A percentile compares a stretch with the other conserved stretches of the same genome.
Evolutionary conservation across 2,888 invertebrate species (phyloP).

Genomic region (Ichneumoninae sp.): DNA sequence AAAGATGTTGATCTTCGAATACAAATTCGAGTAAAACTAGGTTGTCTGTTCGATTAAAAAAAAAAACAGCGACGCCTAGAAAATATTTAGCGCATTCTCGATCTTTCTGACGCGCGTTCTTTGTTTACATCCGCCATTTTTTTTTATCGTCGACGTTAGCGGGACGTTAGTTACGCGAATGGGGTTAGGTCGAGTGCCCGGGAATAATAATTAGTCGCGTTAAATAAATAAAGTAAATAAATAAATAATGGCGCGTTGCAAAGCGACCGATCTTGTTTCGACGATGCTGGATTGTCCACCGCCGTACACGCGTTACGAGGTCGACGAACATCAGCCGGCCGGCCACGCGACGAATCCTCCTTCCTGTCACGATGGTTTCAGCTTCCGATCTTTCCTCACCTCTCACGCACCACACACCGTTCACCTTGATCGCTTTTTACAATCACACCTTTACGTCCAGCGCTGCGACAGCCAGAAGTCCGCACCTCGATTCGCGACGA

Average conservation of each 20-base stretch:
- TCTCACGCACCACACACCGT: not conserved
- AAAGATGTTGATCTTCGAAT: not conserved
- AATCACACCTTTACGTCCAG: constrained; percentile 16
- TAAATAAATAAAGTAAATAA: constrained; percentile 7
- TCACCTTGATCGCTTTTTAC: not conserved
- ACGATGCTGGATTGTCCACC: constrained; percentile 61
- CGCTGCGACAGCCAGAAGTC: constrained; percentile 32
- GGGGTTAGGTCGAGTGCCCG: not conserved
- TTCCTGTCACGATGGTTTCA: constrained; percentile 32
- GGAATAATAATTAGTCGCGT: not conserved
- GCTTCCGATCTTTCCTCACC: not conserved
- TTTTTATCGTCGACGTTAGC: not conserved
- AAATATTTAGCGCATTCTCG: not conserved
- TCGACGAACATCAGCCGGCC: constrained; percentile 19
- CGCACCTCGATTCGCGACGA: constrained; percentile 1
- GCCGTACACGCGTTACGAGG: constrained; percentile 60
- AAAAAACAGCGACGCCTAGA: not conserved
- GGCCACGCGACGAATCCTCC: constrained; percentile 25
- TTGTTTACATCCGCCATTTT: constrained; percentile 39
- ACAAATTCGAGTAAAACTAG: not conserved
- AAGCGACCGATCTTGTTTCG: constrained; percentile 25
- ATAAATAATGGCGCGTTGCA: constrained; percentile 59
- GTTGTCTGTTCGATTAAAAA: too few species aligned
- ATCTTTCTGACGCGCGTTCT: constrained; percentile 14
- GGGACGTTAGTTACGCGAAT: constrained; percentile 2